Percentiles rank a stretch among this genome's conserved stretches.
These are phyloP conservation scores for Brachionus koreanus DNA, from an alignment of 1,140 invertebrate species.

Conservation along the genomic window DNA sequence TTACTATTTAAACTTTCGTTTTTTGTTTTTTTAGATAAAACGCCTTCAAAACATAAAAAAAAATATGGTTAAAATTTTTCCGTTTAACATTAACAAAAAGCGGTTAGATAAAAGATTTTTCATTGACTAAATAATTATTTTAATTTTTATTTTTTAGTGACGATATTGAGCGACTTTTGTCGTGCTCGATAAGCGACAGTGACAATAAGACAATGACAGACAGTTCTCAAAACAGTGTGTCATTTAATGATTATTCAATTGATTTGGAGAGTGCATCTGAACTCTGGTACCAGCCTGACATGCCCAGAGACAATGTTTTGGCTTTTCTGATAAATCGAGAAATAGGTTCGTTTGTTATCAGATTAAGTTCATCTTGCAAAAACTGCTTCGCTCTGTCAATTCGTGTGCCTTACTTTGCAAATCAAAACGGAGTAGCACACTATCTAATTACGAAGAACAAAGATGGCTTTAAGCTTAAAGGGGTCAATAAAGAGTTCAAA, in stretches of 20 bases:
- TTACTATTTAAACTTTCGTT: neutral
- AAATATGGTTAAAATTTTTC: neutral
- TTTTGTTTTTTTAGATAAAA: slow-evolving; percentile 13
- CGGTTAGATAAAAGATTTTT: neutral
- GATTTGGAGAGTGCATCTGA: neutral
- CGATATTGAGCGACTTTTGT: slow-evolving; percentile 1
- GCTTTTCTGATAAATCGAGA: neutral
- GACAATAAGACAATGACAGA: slow-evolving; percentile 13
- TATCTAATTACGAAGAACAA: slow-evolving; percentile 3
- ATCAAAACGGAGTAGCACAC: slow-evolving; percentile 33
- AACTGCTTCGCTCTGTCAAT: slow-evolving; percentile 33
- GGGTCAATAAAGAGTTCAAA: slow-evolving; percentile 34
- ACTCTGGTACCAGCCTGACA: slow-evolving; percentile 1
- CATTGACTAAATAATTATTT: neutral
- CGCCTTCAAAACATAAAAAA: neutral
- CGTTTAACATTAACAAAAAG: neutral
- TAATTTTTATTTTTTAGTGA: neutral
- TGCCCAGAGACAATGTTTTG: slow-evolving; percentile 21
- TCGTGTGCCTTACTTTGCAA: slow-evolving; percentile 38
- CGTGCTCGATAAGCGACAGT: neutral
- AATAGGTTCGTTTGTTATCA: slow-evolving; percentile 31
- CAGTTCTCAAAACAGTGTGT: neutral
- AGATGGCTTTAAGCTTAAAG: slow-evolving; percentile 29
- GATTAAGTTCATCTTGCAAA: slow-evolving; percentile 6
- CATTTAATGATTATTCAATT: neutral